Conservation (phyloP, 1,140 invertebrate species). For the Anoplolepis gracilipes region DNA sequence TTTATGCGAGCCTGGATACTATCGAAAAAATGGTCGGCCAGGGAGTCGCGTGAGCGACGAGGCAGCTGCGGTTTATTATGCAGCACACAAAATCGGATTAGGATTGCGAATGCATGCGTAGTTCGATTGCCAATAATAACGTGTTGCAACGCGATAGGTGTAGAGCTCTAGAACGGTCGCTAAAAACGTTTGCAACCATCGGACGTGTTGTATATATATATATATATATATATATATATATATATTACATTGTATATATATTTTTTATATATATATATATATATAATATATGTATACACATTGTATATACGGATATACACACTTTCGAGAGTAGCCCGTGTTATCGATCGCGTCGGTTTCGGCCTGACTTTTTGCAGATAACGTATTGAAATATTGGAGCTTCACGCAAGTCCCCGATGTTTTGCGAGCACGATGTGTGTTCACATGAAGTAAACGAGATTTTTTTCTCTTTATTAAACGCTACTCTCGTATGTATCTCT, state of each 20-base stretch:
- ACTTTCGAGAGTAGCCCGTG: background rate
- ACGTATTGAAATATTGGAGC: constrained; percentile 69
- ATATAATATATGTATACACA: too few species aligned
- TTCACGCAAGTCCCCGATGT: constrained; percentile 25
- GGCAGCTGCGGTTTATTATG: constrained; percentile 47
- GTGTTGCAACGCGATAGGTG: background rate
- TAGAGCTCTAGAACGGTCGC: background rate
- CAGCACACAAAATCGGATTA: constrained; percentile 42
- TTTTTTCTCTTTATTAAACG: constrained; percentile 28
- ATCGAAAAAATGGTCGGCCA: constrained; percentile 15
- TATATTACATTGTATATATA: too few species aligned
- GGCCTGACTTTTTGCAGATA: constrained; percentile 69
- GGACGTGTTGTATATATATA: background rate
- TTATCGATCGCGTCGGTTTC: constrained; percentile 63
- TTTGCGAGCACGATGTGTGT: background rate
- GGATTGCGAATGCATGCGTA: constrained; percentile 2
- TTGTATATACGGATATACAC: background rate
- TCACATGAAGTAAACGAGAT: background rate
- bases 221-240: too few species aligned
- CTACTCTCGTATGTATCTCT: background rate
- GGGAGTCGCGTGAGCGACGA: constrained; percentile 27
- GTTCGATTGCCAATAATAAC: constrained; percentile 41
- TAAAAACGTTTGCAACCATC: constrained; percentile 26
- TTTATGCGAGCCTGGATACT: background rate
- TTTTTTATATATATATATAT: too few species aligned